Conservation (phyloP, 2,113 vertebrate genomes). For the Panthera uncia region DNA sequence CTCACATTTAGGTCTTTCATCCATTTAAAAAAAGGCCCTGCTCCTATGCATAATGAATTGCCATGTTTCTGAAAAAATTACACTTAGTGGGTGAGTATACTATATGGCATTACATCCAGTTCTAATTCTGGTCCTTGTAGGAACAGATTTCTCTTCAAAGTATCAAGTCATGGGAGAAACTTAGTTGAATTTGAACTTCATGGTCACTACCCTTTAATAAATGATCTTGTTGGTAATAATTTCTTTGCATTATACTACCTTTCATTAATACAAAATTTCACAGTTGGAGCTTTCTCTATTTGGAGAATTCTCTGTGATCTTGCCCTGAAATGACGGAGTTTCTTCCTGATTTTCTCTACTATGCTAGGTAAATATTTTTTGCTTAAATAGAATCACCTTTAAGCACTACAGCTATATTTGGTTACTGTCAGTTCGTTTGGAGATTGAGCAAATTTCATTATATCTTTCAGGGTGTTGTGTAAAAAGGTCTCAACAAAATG, state of each 20-base stretch:
- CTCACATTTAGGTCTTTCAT: no score
- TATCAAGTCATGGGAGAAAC: not conserved
- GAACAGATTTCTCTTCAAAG: not conserved
- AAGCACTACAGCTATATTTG: not conserved
- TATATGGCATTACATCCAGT: not conserved
- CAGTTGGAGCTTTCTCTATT: not conserved
- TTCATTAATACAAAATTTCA: not conserved
- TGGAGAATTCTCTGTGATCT: not conserved
- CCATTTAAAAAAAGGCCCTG: not conserved
- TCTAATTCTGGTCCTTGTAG: not conserved
- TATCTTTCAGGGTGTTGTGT: not conserved
- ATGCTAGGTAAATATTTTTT: not conserved
- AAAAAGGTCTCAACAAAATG: not conserved
- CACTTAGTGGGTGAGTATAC: not conserved
- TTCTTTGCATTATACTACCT: not conserved
- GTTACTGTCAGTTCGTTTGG: not conserved
- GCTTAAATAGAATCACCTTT: not conserved
- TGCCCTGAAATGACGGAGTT: not conserved
- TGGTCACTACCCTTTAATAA: not conserved
- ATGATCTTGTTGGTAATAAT: not conserved
- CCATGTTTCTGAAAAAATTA: not conserved
- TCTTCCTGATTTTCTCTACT: not conserved
- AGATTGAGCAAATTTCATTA: not conserved
- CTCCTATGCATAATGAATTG: not conserved
- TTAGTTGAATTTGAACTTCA: not conserved